Base-by-base conservation (phyloP, 2,888 invertebrate species). In the Serrognathus titanus region DNA sequence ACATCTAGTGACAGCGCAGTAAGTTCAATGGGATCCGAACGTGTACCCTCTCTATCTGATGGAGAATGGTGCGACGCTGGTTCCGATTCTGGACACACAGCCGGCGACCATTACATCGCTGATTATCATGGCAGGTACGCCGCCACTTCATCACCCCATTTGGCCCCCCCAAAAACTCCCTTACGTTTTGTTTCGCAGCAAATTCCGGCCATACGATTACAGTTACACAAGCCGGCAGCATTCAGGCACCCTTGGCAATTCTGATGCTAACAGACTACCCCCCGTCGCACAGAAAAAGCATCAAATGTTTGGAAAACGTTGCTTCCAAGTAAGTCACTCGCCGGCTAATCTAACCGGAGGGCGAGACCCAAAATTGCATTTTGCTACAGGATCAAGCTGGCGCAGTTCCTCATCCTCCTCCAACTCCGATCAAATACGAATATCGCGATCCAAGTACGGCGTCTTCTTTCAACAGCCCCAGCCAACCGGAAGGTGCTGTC, bases 1-100 rank as follows among this genome's bases (percentile, higher is more conserved):
- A 90, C 92, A 0, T 92, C 92, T 11, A 92, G 92, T 54, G 94
- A 94, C 77, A 93, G 93, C 71, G 94, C 94, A 1, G 94, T 94
- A 37, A 94, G 94, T 59, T 94, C 94, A 1, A 92, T 94, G 92
- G 93, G 93, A 2, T 93, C 93, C 1, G 94, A 94, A 71, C 82
- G 94, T 10, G 92, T 94, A 8, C 91, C 92, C 2, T 92, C 92
- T 0, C 80, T 93, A 1, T 93, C 93, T 1, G 94, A 94, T 71
- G 90, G 91, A 2, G 94, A 93, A 71, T 94, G 93, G 93, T 92
- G 92, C 74, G 94, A 94, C 72, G 85, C 82, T 40, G 92, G 92
- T 35, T 91, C 90, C 49, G 93, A 94, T 71, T 92, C 92, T 0
- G 84, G 84, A 53, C 85, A 85, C 63, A 83, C 82, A n/a, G 79